Conservation (phyloP, 2,113 vertebrate genomes). For the Petromus typicus region DNA sequence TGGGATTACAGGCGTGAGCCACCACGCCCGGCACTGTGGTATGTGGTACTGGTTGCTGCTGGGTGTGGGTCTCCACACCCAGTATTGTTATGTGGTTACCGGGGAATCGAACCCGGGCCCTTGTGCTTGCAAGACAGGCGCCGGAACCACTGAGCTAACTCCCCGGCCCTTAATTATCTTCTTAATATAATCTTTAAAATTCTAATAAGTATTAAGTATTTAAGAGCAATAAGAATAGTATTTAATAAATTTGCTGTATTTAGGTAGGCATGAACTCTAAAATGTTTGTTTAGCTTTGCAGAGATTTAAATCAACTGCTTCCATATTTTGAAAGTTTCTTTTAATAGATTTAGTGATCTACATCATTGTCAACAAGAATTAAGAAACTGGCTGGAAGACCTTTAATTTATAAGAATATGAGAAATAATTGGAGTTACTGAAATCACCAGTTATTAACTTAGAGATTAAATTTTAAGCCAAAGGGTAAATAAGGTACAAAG, state of each 20-base stretch:
- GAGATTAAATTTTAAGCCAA: not conserved
- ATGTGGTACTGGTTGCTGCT: no score
- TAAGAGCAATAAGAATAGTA: not conserved
- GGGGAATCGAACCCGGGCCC: no score
- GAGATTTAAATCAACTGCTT: conserved; percentile 19
- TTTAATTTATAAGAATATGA: conserved; percentile 29
- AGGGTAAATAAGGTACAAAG: not conserved
- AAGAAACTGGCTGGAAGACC: not conserved
- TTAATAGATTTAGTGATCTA: conserved; percentile 5
- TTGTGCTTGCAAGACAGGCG: no score
- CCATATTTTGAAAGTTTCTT: conserved; percentile 36
- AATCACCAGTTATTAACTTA: conserved; percentile 22
- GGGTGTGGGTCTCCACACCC: no score
- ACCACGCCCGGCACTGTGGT: no score
- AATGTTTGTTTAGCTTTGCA: conserved; percentile 4
- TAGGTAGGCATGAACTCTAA: not conserved
- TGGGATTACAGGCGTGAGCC: no score
- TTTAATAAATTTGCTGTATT: conserved; percentile 29
- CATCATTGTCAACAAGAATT: conserved; percentile 34
- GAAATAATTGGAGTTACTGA: not conserved
- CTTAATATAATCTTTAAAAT: not conserved
- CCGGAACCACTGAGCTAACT: no score
- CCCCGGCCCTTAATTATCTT: conserved; percentile 27
- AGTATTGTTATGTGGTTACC: no score
- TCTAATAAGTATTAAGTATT: not conserved